Evolutionary conservation across 2,888 invertebrate genomes (phyloP).

Genomic region (Melanotus villosus): DNA sequence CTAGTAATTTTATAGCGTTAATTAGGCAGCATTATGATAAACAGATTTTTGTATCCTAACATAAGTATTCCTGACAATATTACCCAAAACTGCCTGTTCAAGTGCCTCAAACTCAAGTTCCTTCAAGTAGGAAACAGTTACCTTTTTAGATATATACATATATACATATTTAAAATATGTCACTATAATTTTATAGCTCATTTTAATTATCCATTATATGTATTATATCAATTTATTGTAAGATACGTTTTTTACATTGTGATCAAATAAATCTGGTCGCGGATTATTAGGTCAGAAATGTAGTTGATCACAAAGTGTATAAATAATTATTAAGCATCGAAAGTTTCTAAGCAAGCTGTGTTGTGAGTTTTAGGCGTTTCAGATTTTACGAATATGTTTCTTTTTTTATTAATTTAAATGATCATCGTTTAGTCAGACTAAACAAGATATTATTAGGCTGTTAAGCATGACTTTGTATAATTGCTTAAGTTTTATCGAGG

Average conservation of each 20-base stretch:
- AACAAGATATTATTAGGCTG: background rate
- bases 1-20: background rate
- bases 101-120: constrained; percentile 30
- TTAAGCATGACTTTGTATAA: background rate
- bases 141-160: constrained; percentile 17
- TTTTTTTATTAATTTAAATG: too few species aligned
- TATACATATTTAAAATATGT: background rate
- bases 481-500: constrained; percentile 1
- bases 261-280: too few species aligned
- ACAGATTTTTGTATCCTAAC: background rate
- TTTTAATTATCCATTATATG: background rate
- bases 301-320: too few species aligned
- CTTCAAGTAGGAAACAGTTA: constrained; percentile 30
- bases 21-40: background rate
- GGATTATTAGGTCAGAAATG: too few species aligned
- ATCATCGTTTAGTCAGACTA: too few species aligned
- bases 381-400: too few species aligned
- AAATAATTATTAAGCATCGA: background rate
- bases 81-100: constrained; percentile 28
- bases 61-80: constrained; percentile 8
- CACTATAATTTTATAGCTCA: background rate
- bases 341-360: background rate
- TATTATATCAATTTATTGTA: background rate
- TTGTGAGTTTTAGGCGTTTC: constrained; percentile 2
- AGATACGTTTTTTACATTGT: background rate